Evolutionary conservation across 1,140 invertebrate species (phyloP), one percentile per base, ranked within the genome.

Genomic region (Drosophila saltans): DNA sequence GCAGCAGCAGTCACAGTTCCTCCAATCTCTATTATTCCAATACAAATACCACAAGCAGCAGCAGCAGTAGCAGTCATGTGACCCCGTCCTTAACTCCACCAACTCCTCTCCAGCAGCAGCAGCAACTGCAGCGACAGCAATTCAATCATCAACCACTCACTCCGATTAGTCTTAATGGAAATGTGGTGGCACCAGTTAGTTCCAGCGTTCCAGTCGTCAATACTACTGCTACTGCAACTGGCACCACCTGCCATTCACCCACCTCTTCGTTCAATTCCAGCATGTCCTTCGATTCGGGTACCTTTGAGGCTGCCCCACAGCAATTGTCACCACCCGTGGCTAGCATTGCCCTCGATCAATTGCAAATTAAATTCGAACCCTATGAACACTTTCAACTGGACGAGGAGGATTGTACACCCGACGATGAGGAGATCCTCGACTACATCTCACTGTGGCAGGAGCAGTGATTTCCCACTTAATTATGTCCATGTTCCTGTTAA

Each of bases 361-460:
- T 84, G 40, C 92, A 93, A 60, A 90, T 93, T 43, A 94, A 94
- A 65, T 94, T 94, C 6, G 95, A 96, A 69, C 93, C 94, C 36
- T 95, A 96, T 86, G 96, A 97, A 76, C 95, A 95, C 80, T 97
- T 97, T 79, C 95, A 97, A n/a, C 39, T 88, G 69, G 83, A 88
- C 55, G 83, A 88, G 66, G 84, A 88, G 74, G 84, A 96, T 1
- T 96, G 97, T 93, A 97, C 96, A 84, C 96, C 96, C 3, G 97
- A 97, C 91, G 97, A 98, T 91, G 97, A 98, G 92, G 97, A 98
- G 81, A 94, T 98, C 0, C 94, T 98, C 21, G 97, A 98, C 88
- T 97, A 96, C 72, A 97, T 98, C 80, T 96, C 95, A 10, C 96
- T 96, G 94, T 98, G 96, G 97, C 96, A 97, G 92, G 94, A 95